Percentiles rank a stretch among this genome's conserved stretches.
These are phyloP conservation scores for Drosophila paucipuncta DNA, from an alignment of 2,888 invertebrate genomes.

Conservation along the genomic window DNA sequence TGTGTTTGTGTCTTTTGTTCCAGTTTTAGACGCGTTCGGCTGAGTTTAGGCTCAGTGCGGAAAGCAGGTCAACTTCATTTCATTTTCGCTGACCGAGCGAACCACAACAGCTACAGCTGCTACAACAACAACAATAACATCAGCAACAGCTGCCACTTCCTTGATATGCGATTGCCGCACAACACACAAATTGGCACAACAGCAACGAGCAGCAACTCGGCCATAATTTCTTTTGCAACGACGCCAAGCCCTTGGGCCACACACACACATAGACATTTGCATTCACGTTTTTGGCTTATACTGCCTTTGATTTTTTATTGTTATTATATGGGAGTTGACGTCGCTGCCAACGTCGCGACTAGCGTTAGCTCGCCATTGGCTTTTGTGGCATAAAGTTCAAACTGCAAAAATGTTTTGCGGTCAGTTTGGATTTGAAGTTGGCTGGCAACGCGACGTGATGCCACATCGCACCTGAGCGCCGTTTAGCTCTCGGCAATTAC, in stretches of 20 bases:
- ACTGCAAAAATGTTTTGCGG: constrained; percentile 82
- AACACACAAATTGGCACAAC: constrained; percentile 78
- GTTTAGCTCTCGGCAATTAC: constrained; percentile 23
- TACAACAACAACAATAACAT: neutral
- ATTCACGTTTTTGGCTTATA: constrained; percentile 66
- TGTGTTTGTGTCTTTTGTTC: constrained; percentile 49
- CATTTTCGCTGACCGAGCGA: constrained; percentile 70
- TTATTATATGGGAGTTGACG: constrained; percentile 72
- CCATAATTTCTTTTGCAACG: constrained; percentile 75
- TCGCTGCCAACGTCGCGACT: constrained; percentile 46
- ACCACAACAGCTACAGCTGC: constrained; percentile 47
- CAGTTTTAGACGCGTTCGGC: constrained; percentile 55
- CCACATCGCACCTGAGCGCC: constrained; percentile 25
- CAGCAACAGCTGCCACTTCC: constrained; percentile 38
- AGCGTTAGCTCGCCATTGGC: constrained; percentile 39
- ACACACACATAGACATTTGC: constrained; percentile 35
- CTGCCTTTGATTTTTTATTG: constrained; percentile 72
- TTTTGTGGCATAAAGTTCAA: constrained; percentile 73
- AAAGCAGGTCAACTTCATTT: constrained; percentile 82
- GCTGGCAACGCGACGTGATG: constrained; percentile 71
- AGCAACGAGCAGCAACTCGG: constrained; percentile 38
- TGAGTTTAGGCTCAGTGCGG: constrained; percentile 27
- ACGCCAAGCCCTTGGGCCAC: constrained; percentile 61
- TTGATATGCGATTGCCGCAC: constrained; percentile 73
- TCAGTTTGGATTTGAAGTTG: constrained; percentile 81